phyloP scores from a whole-genome alignment of 30 jellyfish, hydroid and myxozoan species.

The Aurelia aurita region DNA sequence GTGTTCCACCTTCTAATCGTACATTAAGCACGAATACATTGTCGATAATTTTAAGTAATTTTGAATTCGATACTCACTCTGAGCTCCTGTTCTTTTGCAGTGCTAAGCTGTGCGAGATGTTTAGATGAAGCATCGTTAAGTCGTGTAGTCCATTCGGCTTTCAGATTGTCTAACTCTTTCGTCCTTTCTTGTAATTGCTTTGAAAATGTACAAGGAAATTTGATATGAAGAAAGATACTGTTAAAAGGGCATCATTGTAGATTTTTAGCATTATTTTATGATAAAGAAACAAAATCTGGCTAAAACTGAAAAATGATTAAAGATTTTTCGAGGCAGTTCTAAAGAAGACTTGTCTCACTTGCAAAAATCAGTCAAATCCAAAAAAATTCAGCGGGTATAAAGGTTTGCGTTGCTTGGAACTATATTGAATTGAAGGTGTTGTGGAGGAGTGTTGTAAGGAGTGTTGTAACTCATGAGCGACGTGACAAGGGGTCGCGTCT shows the following conservation, averaged over 20 bases:
- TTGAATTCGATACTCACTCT: slow-evolving; percentile 10
- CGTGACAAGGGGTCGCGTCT: too few relatives aligned
- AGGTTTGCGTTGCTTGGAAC: too few relatives aligned
- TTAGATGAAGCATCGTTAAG: slow-evolving; percentile 57
- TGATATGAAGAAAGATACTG: neutral
- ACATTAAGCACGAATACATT: too few relatives aligned
- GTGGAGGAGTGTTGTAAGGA: too few relatives aligned
- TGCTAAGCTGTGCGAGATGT: slow-evolving; percentile 47
- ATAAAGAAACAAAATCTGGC: neutral
- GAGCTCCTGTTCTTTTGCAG: slow-evolving; percentile 52
- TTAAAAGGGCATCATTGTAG: too few relatives aligned
- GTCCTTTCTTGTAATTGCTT: slow-evolving; percentile 73
- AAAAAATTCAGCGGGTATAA: too few relatives aligned
- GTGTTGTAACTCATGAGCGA: too few relatives aligned
- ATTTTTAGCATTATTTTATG: neutral
- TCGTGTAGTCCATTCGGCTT: slow-evolving; percentile 52
- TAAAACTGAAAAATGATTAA: neutral
- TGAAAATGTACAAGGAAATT: neutral
- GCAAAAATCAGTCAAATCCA: too few relatives aligned
- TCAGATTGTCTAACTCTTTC: slow-evolving; percentile 65
- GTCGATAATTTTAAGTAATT: too few relatives aligned
- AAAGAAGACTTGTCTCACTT: too few relatives aligned
- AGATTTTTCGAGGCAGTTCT: neutral
- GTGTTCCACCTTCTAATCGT: too few relatives aligned
- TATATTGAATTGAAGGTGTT: too few relatives aligned